A percentile compares a stretch with the other conserved stretches of the same genome.
These are phyloP conservation scores for Dryocosmus kuriphilus DNA, from an alignment of 2,888 invertebrate species.

Conservation along the genomic window DNA sequence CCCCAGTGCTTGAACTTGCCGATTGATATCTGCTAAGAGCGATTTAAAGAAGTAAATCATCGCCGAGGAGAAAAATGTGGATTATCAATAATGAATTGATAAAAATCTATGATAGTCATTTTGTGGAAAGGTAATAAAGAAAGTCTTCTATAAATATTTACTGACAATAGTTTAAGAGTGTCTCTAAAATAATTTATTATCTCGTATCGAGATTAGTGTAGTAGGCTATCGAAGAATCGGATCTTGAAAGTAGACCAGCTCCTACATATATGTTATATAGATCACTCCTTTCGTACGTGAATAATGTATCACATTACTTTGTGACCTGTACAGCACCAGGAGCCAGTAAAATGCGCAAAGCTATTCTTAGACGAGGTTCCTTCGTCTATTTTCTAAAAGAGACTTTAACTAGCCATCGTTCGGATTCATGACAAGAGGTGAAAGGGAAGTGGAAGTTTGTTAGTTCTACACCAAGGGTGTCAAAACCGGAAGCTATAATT, in stretches of 20 bases:
- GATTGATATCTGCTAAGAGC: neutral
- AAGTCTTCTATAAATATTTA: neutral
- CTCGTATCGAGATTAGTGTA: constrained; percentile 26
- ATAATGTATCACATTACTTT: constrained; percentile 24
- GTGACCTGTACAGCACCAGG: constrained; percentile 1
- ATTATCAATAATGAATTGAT: neutral
- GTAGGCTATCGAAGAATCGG: constrained; percentile 18
- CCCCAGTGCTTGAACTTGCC: too few species aligned
- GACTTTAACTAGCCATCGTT: constrained; percentile 24
- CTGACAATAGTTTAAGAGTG: constrained; percentile 4
- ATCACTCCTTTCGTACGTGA: constrained; percentile 22
- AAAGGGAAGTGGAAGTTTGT: constrained; percentile 18
- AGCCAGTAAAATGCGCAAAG: constrained; percentile 19
- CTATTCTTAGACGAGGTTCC: constrained; percentile 22
- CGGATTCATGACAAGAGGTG: neutral
- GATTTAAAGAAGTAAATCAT: neutral
- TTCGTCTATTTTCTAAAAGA: constrained; percentile 28
- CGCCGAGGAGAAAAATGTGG: neutral
- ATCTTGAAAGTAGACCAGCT: constrained; percentile 31
- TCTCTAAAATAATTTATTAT: constrained; percentile 33
- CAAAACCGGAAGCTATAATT: constrained; percentile 9
- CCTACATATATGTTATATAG: constrained; percentile 18
- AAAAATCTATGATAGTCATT: neutral
- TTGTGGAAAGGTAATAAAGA: neutral
- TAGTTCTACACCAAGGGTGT: neutral